These are phyloP conservation scores for Trichoplusia ni DNA, from an alignment of 1,140 invertebrate genomes.

Conservation along the genomic window DNA sequence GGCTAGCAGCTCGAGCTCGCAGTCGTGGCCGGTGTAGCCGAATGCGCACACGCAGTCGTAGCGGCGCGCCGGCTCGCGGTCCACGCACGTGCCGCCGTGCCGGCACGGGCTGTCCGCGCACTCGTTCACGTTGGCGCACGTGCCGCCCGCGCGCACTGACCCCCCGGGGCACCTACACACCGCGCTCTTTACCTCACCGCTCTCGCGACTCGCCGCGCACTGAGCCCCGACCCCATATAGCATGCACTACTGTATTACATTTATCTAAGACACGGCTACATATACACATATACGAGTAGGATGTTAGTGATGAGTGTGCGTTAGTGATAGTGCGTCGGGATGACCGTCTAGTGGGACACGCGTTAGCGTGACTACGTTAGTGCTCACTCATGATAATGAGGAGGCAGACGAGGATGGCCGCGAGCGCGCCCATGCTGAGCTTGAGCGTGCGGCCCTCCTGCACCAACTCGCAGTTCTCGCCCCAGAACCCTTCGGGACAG, in stretches of 20 bases:
- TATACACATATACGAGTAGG: conserved; percentile 59
- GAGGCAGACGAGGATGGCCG: conserved; percentile 96
- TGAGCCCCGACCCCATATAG: conserved; percentile 58
- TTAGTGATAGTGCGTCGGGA: conserved; percentile 46
- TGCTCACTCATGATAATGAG: conserved; percentile 96
- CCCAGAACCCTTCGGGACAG: conserved; percentile 95
- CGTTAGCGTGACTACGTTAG: conserved; percentile 55
- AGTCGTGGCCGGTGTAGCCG: conserved; percentile 90
- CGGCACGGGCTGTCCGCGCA: conserved; percentile 86
- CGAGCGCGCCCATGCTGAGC: conserved; percentile 95
- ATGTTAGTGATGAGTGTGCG: conserved; percentile 64
- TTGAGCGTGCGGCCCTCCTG: conserved; percentile 96
- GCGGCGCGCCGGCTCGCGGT: conserved; percentile 86
- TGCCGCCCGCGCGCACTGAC: conserved; percentile 83
- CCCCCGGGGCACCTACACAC: conserved; percentile 87
- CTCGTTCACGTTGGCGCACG: conserved; percentile 90
- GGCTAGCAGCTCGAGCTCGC: conserved; percentile 88
- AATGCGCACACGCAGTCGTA: conserved; percentile 89
- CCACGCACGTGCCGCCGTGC: conserved; percentile 88
- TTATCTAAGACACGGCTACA: conserved; percentile 51
- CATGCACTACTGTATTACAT: conserved; percentile 64
- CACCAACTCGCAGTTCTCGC: conserved; percentile 95
- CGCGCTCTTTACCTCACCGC: conserved; percentile 54
- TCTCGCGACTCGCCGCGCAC: conserved; percentile 50
- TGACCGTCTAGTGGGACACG: conserved; percentile 51